phyloP scores from a whole-genome alignment of 2,888 invertebrate species.

The Agrotis clavis region DNA sequence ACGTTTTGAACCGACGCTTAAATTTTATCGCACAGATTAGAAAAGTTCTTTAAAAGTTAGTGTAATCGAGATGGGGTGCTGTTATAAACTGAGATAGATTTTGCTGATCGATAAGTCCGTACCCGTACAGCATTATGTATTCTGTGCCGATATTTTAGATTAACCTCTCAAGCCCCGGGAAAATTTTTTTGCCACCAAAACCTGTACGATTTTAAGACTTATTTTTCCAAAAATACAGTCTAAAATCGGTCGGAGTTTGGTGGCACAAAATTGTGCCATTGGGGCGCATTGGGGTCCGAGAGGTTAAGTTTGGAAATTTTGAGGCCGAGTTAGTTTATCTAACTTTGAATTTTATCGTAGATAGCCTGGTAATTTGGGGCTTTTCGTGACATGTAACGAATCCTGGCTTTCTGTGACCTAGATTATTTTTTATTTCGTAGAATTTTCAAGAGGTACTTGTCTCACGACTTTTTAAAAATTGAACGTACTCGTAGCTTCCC shows the following conservation, averaged over 20 bases:
- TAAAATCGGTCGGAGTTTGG: too few species aligned
- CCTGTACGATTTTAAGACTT: too few species aligned
- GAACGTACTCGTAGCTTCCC: slow-evolving; percentile 8
- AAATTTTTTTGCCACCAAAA: too few species aligned
- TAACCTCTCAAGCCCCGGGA: too few species aligned
- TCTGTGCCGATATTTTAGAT: background rate
- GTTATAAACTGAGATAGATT: slow-evolving; percentile 2
- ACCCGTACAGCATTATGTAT: background rate
- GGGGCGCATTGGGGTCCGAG: too few species aligned
- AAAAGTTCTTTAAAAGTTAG: slow-evolving; percentile 11
- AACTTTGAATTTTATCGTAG: slow-evolving; percentile 2
- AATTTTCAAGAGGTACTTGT: slow-evolving; percentile 13
- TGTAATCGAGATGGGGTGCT: slow-evolving; percentile 17
- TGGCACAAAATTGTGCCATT: too few species aligned
- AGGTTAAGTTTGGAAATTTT: background rate
- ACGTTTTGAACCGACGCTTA: slow-evolving; percentile 45
- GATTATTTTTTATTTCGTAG: background rate
- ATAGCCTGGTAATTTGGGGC: background rate
- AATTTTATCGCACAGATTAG: slow-evolving; percentile 50
- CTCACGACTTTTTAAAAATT: slow-evolving; percentile 26
- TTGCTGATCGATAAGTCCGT: background rate
- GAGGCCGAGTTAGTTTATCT: background rate
- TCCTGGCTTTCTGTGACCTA: slow-evolving; percentile 13
- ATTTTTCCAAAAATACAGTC: too few species aligned
- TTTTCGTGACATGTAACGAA: background rate